These are phyloP conservation scores for Drosophila anomelani DNA, from an alignment of 2,888 invertebrate species.

Conservation along the genomic window DNA sequence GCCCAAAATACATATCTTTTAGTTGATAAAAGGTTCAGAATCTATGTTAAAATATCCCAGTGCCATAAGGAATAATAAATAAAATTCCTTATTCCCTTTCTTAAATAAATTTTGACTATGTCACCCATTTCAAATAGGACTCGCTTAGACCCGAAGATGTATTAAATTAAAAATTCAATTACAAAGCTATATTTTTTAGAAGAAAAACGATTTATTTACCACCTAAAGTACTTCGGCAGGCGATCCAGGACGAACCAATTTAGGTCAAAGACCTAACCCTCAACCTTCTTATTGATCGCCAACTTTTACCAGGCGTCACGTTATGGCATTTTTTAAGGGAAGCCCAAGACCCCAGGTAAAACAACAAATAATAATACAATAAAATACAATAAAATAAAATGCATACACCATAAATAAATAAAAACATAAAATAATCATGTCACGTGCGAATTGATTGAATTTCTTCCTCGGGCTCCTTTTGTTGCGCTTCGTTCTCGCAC, in stretches of 20 bases:
- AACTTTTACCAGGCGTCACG: slow-evolving; percentile 16
- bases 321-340: slow-evolving; percentile 26
- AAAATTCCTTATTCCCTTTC: too few species aligned
- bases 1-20: background rate
- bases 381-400: slow-evolving; percentile 60
- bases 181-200: background rate
- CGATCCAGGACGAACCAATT: background rate
- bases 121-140: background rate
- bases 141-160: background rate
- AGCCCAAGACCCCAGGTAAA: slow-evolving; percentile 10
- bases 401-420: slow-evolving; percentile 70
- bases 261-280: slow-evolving; percentile 9
- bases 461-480: slow-evolving; percentile 69
- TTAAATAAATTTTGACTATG: too few species aligned
- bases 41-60: too few species aligned
- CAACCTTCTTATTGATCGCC: slow-evolving; percentile 11
- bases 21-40: background rate
- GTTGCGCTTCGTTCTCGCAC: slow-evolving; percentile 45
- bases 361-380: slow-evolving; percentile 27
- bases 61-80: background rate
- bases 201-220: background rate
- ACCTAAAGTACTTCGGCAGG: background rate
- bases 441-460: slow-evolving; percentile 83
- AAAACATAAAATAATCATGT: slow-evolving; percentile 80
- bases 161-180: background rate